Conservation (phyloP, 2,113 vertebrate species). For the Oreotragus oreotragus region DNA sequence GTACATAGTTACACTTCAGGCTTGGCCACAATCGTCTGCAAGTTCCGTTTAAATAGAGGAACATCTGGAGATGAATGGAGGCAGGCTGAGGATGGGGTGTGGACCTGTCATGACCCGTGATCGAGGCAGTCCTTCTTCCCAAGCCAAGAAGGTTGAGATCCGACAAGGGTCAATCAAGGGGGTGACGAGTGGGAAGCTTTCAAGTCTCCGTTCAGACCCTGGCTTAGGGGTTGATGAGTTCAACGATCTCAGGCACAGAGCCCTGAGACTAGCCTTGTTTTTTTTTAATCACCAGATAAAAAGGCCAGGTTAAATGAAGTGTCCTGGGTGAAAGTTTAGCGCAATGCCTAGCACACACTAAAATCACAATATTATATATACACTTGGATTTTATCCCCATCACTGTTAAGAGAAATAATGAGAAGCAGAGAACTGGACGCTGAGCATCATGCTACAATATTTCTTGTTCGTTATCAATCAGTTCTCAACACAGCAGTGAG, state of each 20-base stretch:
- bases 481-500: neutral
- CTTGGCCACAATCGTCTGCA: neutral
- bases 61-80: neutral
- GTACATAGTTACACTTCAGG: neutral
- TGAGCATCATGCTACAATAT: neutral
- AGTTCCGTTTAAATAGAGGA: neutral
- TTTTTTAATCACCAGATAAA: neutral
- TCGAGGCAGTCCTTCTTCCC: neutral
- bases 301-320: neutral
- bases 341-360: neutral
- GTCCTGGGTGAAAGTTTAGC: neutral
- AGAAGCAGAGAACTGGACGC: neutral
- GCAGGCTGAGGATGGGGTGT: accelerated
- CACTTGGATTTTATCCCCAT: neutral
- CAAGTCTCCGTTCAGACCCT: neutral
- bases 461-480: neutral
- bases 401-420: neutral
- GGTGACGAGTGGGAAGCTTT: accelerated
- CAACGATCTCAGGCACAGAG: neutral
- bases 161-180: accelerated
- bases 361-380: neutral
- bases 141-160: no score
- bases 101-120: accelerated
- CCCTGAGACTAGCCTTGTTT: neutral
- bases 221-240: no score